Evolutionary conservation across 2,113 vertebrate species (phyloP).

Genomic region (Chaetops frenatus): DNA sequence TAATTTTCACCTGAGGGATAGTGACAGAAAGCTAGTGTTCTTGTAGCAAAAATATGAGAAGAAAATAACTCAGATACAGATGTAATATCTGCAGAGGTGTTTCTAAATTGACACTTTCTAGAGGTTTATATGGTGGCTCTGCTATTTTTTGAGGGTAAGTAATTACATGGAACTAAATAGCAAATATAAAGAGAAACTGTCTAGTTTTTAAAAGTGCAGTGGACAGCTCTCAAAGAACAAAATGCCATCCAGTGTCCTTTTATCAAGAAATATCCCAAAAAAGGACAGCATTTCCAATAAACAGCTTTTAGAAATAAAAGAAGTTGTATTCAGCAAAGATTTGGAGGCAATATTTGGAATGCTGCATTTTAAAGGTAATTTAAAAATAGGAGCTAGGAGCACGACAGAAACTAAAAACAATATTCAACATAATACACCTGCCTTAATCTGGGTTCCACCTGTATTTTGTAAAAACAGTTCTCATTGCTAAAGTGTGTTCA

Average conservation of each 20-base stretch:
- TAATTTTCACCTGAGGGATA: not conserved
- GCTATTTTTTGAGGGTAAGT: not conserved
- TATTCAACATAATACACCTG: not conserved
- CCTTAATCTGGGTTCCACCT: not conserved
- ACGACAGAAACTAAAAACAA: not conserved
- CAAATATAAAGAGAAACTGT: not conserved
- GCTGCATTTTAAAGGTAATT: accelerated
- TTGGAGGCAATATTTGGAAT: not conserved
- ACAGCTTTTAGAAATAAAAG: not conserved
- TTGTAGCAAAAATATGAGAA: not conserved
- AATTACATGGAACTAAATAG: not conserved
- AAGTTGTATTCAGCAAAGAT: not conserved
- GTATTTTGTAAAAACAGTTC: not conserved
- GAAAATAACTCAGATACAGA: not conserved
- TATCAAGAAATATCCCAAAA: not conserved
- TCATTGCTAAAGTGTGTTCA: not conserved
- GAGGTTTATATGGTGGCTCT: not conserved
- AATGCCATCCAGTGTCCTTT: not conserved
- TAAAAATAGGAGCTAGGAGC: not conserved
- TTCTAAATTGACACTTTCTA: not conserved
- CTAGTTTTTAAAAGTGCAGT: not conserved
- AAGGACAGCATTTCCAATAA: not conserved
- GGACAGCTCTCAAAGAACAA: not conserved
- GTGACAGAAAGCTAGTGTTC: not conserved
- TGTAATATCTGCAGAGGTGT: not conserved